Evolutionary conservation across 2,797 vertebrate species (phyloP), one percentile per base, ranked within the genome.

Genomic region (Falco concolor): DNA sequence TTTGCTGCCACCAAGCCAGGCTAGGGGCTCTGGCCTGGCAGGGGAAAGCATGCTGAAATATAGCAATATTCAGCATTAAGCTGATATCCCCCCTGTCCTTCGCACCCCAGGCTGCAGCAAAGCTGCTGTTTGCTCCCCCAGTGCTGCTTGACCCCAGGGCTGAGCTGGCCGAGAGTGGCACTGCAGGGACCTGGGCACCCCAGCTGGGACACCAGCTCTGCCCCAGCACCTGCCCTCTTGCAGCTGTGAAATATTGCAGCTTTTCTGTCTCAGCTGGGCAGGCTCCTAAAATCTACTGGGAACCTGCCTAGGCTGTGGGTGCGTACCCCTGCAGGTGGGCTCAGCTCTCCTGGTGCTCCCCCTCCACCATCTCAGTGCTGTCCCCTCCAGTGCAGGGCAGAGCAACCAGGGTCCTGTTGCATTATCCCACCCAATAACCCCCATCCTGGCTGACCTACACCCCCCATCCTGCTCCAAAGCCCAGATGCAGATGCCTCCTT

Each of bases 401-500:
- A 44, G 30, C 20, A 6, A 34, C 6, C 0, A 0, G 32, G 9
- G 9, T 79, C 12, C n/a, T 44, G 7, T 42, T 36, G 32, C 1
- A 1, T 70, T 75, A 27, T 65, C 73, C 78, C 68, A 30, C 10
- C 44, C 25, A 6, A 5, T 24, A 67, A 67, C 16, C 12, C 30
- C 49, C 57, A 0, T 19, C 59, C n/a, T 0, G 3, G 7, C 44
- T 67, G 38, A 34, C 5, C 20, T 34, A 8, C 34, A 7, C 7
- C 5, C 30, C 34, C 74, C 12, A 1, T 14, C 47, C 57, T 24
- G 38, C 53, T 57, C 57, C 78, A 38, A 65, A 87, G 13, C 27
- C 38, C 42, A 27, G 22, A 52, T 24, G 10, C 8, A 32, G 53
- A 21, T 9, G 8, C 11, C 24, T 59, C 15, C 53, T 57, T 70